Percentiles rank a stretch among this genome's conserved stretches.
Conservation (phyloP, 2,888 invertebrate species). For the Eubasilissa splendida region DNA sequence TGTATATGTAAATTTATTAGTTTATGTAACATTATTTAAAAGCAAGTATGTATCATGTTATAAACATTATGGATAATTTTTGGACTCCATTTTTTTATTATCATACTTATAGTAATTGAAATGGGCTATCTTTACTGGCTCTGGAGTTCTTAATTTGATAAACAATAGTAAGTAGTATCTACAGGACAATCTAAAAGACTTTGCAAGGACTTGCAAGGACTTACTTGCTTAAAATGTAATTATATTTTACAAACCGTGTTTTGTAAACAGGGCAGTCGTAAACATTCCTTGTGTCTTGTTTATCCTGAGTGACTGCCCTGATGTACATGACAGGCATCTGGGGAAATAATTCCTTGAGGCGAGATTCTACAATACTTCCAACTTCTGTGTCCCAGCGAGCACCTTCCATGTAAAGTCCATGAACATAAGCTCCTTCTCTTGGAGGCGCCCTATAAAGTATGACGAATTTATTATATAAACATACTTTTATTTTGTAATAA, state of each 20-base stretch:
- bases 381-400: slow-evolving; percentile 90
- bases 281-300: slow-evolving; percentile 88
- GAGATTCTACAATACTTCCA: slow-evolving; percentile 87
- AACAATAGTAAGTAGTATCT: background rate
- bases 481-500: background rate
- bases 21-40: no score
- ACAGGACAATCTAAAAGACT: background rate
- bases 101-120: no score
- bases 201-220: no score
- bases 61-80: no score
- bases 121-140: no score
- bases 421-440: slow-evolving; percentile 92
- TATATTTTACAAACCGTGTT: slow-evolving; percentile 73
- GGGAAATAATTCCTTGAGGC: slow-evolving; percentile 91
- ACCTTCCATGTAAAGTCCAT: slow-evolving; percentile 93
- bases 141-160: background rate
- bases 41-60: no score
- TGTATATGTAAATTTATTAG: no score
- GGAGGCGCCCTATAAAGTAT: slow-evolving; percentile 79
- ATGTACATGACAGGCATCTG: slow-evolving; percentile 92
- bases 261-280: slow-evolving; percentile 97
- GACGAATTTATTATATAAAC: background rate
- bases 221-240: no score
- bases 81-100: no score
- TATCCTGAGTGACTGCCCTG: slow-evolving; percentile 89